Evolutionary conservation across 1,140 invertebrate species (phyloP), one percentile per base, ranked within the genome.

Genomic region (Diachasmimorpha longicaudata): DNA sequence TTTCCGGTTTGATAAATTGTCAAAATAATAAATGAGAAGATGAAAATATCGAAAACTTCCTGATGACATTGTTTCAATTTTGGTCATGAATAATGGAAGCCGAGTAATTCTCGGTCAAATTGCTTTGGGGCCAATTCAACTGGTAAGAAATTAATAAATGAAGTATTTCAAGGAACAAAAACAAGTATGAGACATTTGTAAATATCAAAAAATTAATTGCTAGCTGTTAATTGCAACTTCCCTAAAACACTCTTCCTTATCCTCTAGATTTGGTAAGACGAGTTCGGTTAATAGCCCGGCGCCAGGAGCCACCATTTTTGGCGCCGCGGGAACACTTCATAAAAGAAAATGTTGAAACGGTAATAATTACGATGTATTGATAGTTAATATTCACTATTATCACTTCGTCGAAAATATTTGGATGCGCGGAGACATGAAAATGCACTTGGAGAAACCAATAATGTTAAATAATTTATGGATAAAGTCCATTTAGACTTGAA

Each of bases 161-260:
- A 52, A 52, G 48, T 52, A 52, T 52, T 19, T n/a, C 48, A 42
- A 3, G 9, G 11, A 9, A n/a, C n/a, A 52, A 52, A 52, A 52
- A 52, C 48, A 52, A 52, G 16, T 52, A 52, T 14, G 14, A 52
- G 14, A 10, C n/a, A 52, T 52, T 42, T 10, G n/a, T 19, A 68
- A 16, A 68, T 39, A 68, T 36, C 31, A 68, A 68, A 37, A 68
- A 68, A 68, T 68, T 68, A 68, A 68, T 68, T 68, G 66, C 36
- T n/a, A 68, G 31, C 66, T 68, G 66, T 39, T 68, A 68, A 68
- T 68, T 16, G 36, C n/a, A 68, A 16, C 1, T 39, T 37, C 13
- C 25, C 31, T 21, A 16, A 68, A 37, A 68, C 66, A 37, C 66
- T 68, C 66, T 39, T 66, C 58, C 58, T 39, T 37, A 13, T 37